Evolutionary conservation across 2,888 invertebrate species (phyloP).

Genomic region (Drosophila anceps): DNA sequence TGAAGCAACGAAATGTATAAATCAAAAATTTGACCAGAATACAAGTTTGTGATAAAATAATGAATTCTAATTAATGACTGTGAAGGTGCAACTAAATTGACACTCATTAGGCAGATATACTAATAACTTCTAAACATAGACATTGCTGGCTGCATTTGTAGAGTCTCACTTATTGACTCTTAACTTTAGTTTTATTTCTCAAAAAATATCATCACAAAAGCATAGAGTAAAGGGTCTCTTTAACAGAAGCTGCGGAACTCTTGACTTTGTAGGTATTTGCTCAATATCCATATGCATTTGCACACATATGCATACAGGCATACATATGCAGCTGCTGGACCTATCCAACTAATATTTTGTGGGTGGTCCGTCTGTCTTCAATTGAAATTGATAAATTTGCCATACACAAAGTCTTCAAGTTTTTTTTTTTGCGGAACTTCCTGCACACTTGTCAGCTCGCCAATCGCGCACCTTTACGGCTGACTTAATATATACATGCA

Average conservation of each 20-base stretch:
- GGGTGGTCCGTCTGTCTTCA: neutral
- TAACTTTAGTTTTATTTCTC: too few relatives aligned
- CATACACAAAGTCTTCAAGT: conserved; percentile 13
- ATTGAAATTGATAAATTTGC: conserved; percentile 15
- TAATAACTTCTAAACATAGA: neutral
- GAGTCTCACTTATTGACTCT: neutral
- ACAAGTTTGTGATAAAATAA: too few relatives aligned
- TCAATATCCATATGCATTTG: neutral
- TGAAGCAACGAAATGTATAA: too few relatives aligned
- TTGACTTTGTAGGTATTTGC: neutral
- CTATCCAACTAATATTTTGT: neutral
- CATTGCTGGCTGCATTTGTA: neutral
- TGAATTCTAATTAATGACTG: too few relatives aligned
- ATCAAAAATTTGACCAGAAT: too few relatives aligned
- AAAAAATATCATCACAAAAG: neutral
- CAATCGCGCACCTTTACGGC: conserved; percentile 62
- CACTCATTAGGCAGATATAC: neutral
- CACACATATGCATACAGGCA: neutral
- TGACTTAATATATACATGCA: conserved; percentile 55
- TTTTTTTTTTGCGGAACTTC: conserved; percentile 44
- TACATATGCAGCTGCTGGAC: neutral
- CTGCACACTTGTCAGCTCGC: conserved; percentile 45
- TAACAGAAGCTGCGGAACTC: neutral
- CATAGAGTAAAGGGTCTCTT: neutral
- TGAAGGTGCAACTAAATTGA: too few relatives aligned